Conservation (phyloP, 2,797 vertebrate species). For the Chelidonichthys spinosus region DNA sequence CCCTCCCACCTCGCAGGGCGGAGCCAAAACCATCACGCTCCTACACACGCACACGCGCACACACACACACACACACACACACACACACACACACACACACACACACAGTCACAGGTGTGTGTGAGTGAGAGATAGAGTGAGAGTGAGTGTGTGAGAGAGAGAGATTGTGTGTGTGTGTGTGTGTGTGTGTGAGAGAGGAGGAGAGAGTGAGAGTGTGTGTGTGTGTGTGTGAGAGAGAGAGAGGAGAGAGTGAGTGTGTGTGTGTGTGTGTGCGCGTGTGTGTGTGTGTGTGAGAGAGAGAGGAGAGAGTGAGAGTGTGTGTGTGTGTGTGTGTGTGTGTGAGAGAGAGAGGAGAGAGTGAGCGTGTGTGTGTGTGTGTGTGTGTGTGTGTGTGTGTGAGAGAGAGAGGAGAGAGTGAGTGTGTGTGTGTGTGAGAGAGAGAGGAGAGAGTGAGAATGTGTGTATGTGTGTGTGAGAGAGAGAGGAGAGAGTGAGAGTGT, state of each 20-base stretch:
- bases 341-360: not conserved
- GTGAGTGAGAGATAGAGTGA: not conserved
- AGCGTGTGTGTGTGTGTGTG: not conserved
- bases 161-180: too few species aligned
- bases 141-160: not conserved
- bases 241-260: too few species aligned
- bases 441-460: too few species aligned
- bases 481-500: not conserved
- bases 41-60: slow-evolving; percentile 73
- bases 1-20: slow-evolving; percentile 86
- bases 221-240: too few species aligned
- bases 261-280: too few species aligned
- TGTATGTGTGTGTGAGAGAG: too few species aligned
- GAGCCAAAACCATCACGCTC: slow-evolving; percentile 95
- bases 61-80: not conserved
- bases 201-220: not conserved
- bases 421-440: too few species aligned
- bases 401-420: too few species aligned
- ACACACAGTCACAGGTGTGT: not conserved
- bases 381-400: not conserved
- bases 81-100: slow-evolving; percentile 4
- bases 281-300: too few species aligned
- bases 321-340: not conserved
- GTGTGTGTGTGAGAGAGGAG: not conserved
- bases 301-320: not conserved